Percentiles rank a stretch among this genome's conserved stretches.
phyloP scores from a whole-genome alignment of 2,113 vertebrate genomes.

The Pygoscelis antarcticus region DNA sequence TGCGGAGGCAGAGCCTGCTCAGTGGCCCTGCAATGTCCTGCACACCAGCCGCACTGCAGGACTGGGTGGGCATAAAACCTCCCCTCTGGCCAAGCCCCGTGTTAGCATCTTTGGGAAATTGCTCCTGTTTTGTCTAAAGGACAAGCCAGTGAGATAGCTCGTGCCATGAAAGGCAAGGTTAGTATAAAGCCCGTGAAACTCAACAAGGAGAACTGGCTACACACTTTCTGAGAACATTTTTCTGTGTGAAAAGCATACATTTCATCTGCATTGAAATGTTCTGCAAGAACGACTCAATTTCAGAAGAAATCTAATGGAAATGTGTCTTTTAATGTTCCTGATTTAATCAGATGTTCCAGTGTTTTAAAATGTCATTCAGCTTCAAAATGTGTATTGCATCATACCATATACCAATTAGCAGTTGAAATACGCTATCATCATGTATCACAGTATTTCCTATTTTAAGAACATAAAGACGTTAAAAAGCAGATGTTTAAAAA shows the following conservation, averaged over 20 bases:
- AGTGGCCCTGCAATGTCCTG: neutral
- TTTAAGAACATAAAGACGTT: neutral
- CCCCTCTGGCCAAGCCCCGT: neutral
- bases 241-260: neutral
- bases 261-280: neutral
- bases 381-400: neutral
- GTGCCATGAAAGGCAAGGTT: neutral
- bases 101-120: neutral
- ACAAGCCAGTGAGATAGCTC: neutral
- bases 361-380: slow-evolving; percentile 3
- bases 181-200: neutral
- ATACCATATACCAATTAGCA: neutral
- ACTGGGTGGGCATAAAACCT: neutral
- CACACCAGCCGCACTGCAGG: accelerated
- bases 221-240: neutral
- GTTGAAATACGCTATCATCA: neutral
- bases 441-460: neutral
- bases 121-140: neutral
- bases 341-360: neutral
- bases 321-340: neutral
- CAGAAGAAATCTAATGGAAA: neutral
- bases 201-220: neutral
- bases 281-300: neutral
- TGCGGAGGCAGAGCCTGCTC: neutral
- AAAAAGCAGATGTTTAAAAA: neutral